Percentiles rank a stretch among this genome's conserved stretches.
Conservation (phyloP, 2,888 invertebrate species). For the Amitus sp. region DNA sequence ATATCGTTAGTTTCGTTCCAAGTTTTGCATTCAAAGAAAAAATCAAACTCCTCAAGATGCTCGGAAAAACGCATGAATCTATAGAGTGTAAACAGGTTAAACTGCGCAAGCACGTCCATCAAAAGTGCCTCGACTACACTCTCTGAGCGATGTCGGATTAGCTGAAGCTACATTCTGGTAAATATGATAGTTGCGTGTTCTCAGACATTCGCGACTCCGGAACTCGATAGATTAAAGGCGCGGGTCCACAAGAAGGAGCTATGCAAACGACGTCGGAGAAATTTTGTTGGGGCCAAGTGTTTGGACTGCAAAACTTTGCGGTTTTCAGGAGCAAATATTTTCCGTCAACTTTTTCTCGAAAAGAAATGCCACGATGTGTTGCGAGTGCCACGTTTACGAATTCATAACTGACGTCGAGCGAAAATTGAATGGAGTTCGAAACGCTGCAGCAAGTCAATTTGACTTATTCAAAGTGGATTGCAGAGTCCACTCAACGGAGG, state of each 20-base stretch:
- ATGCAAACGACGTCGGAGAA: neutral
- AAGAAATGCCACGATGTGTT: neutral
- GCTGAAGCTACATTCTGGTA: constrained; percentile 16
- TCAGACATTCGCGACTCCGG: constrained; percentile 3
- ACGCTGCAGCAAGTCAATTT: too few species aligned
- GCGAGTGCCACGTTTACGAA: neutral
- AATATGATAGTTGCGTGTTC: constrained; percentile 14
- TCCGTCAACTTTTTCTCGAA: neutral
- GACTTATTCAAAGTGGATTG: constrained; percentile 14
- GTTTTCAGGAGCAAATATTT: neutral
- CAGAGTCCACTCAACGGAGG: too few species aligned
- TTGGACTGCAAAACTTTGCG: neutral
- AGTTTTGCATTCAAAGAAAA: too few species aligned
- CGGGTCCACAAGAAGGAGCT: neutral
- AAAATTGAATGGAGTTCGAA: neutral
- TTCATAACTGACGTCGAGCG: neutral
- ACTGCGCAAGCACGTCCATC: constrained; percentile 12
- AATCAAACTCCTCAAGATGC: neutral
- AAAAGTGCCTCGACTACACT: constrained; percentile 16
- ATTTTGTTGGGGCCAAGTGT: neutral
- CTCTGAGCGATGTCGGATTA: constrained; percentile 16
- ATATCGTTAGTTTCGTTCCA: too few species aligned
- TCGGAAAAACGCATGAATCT: constrained; percentile 11
- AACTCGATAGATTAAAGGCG: constrained; percentile 3
- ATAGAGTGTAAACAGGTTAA: constrained; percentile 20